These are phyloP conservation scores for Alosa alosa DNA, from an alignment of 2,113 vertebrate species.

Conservation along the genomic window DNA sequence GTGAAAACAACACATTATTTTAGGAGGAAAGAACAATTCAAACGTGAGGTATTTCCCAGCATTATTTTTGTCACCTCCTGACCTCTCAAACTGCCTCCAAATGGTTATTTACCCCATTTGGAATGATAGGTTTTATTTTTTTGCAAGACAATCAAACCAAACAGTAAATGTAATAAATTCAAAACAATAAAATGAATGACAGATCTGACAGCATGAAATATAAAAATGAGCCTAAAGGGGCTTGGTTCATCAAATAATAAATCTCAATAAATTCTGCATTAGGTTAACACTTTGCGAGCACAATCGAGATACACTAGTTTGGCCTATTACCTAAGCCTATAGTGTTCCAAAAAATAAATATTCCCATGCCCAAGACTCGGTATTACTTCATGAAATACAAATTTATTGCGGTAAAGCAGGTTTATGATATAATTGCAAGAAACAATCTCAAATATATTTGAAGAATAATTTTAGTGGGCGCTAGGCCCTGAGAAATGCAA, in stretches of 20 bases:
- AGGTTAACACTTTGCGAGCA: conserved; percentile 40
- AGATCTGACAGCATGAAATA: conserved; percentile 33
- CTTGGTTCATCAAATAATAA: conserved; percentile 41
- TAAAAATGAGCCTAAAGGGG: conserved; percentile 36
- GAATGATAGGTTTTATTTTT: conserved; percentile 31
- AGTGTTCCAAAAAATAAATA: conserved; percentile 41
- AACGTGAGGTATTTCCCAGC: conserved; percentile 41
- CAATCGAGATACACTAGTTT: conserved; percentile 24
- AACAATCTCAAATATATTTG: conserved; percentile 55
- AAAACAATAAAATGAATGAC: conserved; percentile 42
- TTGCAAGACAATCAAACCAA: conserved; percentile 23
- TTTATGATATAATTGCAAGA: conserved; percentile 51
- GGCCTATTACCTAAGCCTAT: conserved; percentile 36
- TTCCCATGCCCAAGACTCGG: conserved; percentile 41
- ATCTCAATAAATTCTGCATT: conserved; percentile 44
- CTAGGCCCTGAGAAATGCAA: conserved; percentile 44
- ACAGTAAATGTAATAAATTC: conserved; percentile 46
- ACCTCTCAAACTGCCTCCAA: conserved; percentile 31
- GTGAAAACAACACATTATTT: conserved; percentile 20
- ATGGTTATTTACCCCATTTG: conserved; percentile 37
- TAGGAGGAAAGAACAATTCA: conserved; percentile 11
- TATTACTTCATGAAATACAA: conserved; percentile 55
- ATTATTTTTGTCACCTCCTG: conserved; percentile 38
- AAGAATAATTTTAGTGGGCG: conserved; percentile 49
- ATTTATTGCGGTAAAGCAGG: conserved; percentile 53